These are phyloP conservation scores for Bubo scandiacus DNA, from an alignment of 2,113 vertebrate genomes.

Conservation along the genomic window DNA sequence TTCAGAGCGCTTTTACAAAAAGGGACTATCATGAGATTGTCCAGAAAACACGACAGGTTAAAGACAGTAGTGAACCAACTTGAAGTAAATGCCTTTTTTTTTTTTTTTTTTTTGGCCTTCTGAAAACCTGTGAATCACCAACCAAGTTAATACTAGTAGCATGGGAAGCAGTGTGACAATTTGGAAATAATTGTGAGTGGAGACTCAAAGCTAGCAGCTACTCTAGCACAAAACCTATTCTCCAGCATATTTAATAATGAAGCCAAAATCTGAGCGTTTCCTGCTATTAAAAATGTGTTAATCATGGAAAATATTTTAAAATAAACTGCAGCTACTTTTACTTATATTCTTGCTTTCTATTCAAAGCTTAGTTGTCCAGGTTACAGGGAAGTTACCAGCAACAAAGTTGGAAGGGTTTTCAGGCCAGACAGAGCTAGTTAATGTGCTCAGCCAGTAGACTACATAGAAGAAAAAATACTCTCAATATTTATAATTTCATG, in stretches of 20 bases:
- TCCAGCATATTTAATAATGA: not conserved
- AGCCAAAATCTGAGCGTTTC: conserved; percentile 39
- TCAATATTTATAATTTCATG: not conserved
- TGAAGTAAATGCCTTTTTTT: not conserved
- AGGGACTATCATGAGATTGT: conserved; percentile 49
- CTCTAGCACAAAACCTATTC: not conserved
- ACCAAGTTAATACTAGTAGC: not conserved
- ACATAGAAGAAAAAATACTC: not conserved
- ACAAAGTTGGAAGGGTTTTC: not conserved
- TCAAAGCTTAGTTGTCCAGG: conserved; percentile 30
- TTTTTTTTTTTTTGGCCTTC: not conserved
- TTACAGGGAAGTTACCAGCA: conserved; percentile 29
- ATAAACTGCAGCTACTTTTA: not conserved
- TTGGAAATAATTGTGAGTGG: not conserved
- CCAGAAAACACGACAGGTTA: conserved; percentile 62
- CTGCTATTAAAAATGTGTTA: conserved; percentile 42
- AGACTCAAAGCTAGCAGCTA: conserved; percentile 10
- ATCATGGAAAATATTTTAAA: conserved; percentile 39
- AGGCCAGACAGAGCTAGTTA: not conserved
- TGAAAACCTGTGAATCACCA: conserved; percentile 13
- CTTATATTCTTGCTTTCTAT: conserved; percentile 12
- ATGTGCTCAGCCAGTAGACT: not conserved
- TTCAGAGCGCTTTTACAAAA: conserved; percentile 60
- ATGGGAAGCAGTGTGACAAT: not conserved
- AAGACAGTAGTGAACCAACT: conserved; percentile 39